phyloP scores from a whole-genome alignment of 37 sponge, comb jelly and placozoan species.

The Bolinopsis microptera region DNA sequence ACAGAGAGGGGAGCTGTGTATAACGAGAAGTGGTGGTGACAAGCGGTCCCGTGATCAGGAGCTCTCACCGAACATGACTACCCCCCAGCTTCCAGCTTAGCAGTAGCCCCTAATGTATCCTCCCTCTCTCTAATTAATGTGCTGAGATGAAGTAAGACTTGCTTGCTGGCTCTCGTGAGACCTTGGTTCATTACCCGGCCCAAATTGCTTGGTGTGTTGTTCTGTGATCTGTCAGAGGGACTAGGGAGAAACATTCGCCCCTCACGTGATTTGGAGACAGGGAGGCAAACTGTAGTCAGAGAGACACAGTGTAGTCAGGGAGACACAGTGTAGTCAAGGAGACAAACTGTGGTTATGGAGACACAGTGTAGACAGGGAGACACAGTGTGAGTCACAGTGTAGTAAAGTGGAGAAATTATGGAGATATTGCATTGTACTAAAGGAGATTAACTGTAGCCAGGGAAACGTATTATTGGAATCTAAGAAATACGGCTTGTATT shows the following conservation, averaged over 20 bases:
- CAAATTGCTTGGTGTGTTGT: no score
- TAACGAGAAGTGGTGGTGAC: neutral
- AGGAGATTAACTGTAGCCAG: neutral
- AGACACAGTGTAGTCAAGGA: neutral
- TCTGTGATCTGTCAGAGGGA: no score
- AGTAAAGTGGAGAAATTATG: neutral
- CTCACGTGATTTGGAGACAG: no score
- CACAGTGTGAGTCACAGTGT: neutral
- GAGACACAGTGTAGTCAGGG: neutral
- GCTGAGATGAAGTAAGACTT: neutral
- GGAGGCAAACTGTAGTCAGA: neutral
- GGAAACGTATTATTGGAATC: no score
- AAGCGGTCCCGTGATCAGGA: neutral
- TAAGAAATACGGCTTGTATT: no score
- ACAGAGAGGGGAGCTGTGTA: neutral
- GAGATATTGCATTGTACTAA: neutral
- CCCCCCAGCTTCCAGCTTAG: neutral
- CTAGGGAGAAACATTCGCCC: no score
- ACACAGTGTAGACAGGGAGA: neutral
- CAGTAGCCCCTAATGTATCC: neutral
- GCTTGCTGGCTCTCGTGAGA: neutral
- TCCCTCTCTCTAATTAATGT: neutral
- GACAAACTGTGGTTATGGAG: neutral
- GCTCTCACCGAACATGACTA: neutral
- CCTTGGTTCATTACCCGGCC: neutral